These are phyloP conservation scores for Zosterops pallidus DNA, from an alignment of 2,113 vertebrate genomes.

Conservation along the genomic window DNA sequence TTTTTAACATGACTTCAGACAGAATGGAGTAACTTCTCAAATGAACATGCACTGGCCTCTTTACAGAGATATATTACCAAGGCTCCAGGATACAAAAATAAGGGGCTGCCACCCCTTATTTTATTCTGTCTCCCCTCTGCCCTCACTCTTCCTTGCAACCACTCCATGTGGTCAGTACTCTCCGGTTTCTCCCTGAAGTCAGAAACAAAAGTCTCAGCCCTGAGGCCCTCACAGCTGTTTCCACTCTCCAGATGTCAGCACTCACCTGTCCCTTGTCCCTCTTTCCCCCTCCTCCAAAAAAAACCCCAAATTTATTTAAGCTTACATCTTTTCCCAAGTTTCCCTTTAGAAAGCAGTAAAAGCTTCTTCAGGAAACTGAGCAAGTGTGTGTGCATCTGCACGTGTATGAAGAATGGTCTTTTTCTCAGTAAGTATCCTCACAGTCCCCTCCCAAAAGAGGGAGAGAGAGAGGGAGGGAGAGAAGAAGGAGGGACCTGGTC, in stretches of 20 bases:
- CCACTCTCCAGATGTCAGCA: constrained; percentile 48
- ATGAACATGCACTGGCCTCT: neutral
- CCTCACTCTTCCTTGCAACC: neutral
- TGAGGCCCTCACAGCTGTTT: constrained; percentile 20
- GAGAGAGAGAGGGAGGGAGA: fast-evolving
- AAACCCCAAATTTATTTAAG: neutral
- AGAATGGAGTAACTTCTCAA: constrained; percentile 36
- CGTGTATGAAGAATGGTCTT: neutral
- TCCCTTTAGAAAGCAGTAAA: neutral
- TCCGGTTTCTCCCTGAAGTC: constrained; percentile 46
- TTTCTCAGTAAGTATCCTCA: neutral
- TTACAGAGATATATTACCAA: constrained; percentile 27
- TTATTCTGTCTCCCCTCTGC: neutral
- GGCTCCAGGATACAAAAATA: neutral
- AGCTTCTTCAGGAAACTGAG: neutral
- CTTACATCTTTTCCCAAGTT: neutral
- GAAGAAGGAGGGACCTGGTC: neutral
- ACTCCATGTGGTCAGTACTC: constrained; percentile 41
- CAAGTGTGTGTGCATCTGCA: fast-evolving
- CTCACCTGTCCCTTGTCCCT: neutral
- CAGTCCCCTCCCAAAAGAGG: neutral
- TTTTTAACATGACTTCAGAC: constrained; percentile 60
- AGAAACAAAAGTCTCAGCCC: constrained; percentile 37
- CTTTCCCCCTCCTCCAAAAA: neutral
- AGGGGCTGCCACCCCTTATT: neutral